Evolutionary conservation across 2,113 vertebrate species (phyloP).

Genomic region (Solea solea): DNA sequence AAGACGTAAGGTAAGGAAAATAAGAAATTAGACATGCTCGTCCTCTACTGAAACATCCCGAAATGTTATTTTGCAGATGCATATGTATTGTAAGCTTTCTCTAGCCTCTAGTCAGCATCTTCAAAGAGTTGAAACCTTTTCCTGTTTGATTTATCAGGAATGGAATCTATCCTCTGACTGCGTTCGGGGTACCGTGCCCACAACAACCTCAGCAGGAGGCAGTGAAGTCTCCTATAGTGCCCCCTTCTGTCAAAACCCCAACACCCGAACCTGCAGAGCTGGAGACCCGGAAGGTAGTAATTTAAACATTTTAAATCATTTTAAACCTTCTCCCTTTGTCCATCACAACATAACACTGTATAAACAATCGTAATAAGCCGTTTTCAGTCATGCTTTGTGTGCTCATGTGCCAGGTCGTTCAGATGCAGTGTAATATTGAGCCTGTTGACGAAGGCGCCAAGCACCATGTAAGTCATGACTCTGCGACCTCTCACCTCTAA

Average conservation of each 20-base stretch:
- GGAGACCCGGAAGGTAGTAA: conserved; percentile 93
- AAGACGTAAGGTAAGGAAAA: conserved; percentile 91
- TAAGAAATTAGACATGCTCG: not conserved
- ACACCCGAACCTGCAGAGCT: conserved; percentile 96
- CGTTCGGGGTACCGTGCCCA: conserved; percentile 92
- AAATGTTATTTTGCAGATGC: too few relatives aligned
- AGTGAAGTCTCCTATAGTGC: conserved; percentile 94
- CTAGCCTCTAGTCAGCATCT: not conserved
- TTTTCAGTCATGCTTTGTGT: not conserved
- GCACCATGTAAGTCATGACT: conserved; percentile 87
- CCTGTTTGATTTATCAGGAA: conserved; percentile 80
- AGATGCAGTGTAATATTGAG: conserved; percentile 99
- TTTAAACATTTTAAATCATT: conserved; percentile 10
- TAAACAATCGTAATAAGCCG: too few relatives aligned
- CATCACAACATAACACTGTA: too few relatives aligned
- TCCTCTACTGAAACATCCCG: not conserved
- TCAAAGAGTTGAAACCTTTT: not conserved
- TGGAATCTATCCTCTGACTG: conserved; percentile 96
- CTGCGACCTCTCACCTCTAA: not conserved
- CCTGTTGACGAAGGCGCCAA: conserved; percentile 94
- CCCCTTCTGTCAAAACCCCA: conserved; percentile 94
- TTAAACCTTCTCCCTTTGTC: too few relatives aligned
- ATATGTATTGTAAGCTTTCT: too few relatives aligned
- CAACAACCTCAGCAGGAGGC: conserved; percentile 96
- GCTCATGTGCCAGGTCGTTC: conserved; percentile 85